Evolutionary conservation across 2,113 vertebrate genomes (phyloP).

Genomic region (Nycticorax nycticorax): DNA sequence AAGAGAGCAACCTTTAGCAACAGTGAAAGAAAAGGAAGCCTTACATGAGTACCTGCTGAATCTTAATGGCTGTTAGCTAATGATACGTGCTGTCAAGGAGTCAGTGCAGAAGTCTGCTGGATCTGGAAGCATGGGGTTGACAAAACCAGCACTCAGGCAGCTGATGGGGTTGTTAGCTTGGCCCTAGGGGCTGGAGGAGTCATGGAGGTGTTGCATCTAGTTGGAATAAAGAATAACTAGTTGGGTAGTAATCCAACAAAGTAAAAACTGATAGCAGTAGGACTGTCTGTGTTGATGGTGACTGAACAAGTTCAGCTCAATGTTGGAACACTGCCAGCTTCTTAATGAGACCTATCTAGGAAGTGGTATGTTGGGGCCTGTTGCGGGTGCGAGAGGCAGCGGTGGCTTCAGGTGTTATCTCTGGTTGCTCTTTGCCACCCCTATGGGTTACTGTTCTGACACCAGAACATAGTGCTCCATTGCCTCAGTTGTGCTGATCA

Average conservation of each 20-base stretch:
- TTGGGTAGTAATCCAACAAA: not conserved
- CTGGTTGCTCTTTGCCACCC: not conserved
- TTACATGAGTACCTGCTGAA: not conserved
- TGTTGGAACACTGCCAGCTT: not conserved
- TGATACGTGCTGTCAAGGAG: not conserved
- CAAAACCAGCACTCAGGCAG: not conserved
- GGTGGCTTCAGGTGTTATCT: not conserved
- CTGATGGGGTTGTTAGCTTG: not conserved
- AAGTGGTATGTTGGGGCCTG: not conserved
- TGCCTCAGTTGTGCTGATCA: not conserved
- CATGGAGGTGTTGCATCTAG: not conserved
- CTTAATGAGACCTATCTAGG: not conserved
- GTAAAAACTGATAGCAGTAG: not conserved
- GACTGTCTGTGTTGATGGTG: not conserved
- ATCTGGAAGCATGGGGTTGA: not conserved
- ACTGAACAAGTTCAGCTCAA: accelerated
- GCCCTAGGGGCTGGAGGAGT: not conserved
- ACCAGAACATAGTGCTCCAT: not conserved
- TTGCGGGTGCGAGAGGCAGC: not conserved
- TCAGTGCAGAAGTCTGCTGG: not conserved
- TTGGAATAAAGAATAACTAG: not conserved
- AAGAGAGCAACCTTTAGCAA: not conserved
- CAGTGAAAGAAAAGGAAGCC: not conserved
- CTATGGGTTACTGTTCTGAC: not conserved
- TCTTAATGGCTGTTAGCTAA: not conserved